phyloP scores from a whole-genome alignment of 35 echinoderm and acorn worm genomes.

The Acanthaster planci region DNA sequence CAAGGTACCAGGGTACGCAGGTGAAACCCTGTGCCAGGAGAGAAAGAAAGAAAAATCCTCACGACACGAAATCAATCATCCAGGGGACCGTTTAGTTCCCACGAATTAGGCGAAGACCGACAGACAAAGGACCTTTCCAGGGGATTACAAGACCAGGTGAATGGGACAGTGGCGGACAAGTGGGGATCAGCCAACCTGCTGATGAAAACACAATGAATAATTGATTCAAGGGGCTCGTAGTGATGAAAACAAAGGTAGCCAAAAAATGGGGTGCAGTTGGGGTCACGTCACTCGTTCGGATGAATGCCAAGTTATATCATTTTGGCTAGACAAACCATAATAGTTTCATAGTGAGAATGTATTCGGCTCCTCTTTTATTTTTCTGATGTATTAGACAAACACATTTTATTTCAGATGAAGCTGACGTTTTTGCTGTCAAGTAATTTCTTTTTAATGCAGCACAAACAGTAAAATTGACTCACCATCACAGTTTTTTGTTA shows the following conservation, averaged over 20 bases:
- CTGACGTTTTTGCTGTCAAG: not conserved
- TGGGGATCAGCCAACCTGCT: not conserved
- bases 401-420: not conserved
- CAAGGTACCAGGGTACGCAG: not conserved
- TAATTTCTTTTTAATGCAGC: not conserved
- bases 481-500: too few species aligned
- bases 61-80: not conserved
- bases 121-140: not conserved
- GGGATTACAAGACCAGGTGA: not conserved
- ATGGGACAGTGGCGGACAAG: not conserved
- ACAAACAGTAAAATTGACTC: too few species aligned
- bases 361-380: not conserved
- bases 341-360: not conserved
- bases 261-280: not conserved
- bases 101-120: not conserved
- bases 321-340: not conserved
- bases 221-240: constrained; percentile 19
- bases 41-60: not conserved
- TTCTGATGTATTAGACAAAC: not conserved
- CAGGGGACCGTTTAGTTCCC: constrained; percentile 27
- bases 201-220: constrained; percentile 30
- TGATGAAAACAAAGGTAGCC: not conserved
- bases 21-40: not conserved
- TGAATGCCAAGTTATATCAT: not conserved
- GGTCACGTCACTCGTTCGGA: not conserved